A percentile compares a stretch with the other conserved stretches of the same genome.
phyloP scores from a whole-genome alignment of 1,140 invertebrate species.

The Bicyclus anynana region DNA sequence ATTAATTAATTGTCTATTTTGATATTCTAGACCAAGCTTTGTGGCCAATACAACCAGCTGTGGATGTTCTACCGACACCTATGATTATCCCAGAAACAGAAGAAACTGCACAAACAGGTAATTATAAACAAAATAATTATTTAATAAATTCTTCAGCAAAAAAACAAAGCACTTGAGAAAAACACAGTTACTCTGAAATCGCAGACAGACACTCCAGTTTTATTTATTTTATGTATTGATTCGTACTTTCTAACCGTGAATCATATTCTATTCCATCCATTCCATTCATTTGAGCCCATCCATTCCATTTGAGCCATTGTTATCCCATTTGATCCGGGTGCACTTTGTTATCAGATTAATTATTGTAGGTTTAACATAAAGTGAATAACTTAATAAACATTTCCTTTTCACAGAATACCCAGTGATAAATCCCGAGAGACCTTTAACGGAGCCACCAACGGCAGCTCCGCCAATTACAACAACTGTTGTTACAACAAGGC shows the following conservation, averaged over 20 bases:
- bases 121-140: neutral
- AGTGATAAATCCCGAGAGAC: conserved; percentile 1
- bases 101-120: conserved; percentile 10
- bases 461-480: conserved; percentile 17
- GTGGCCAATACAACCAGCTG: conserved; percentile 31
- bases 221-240: too few species aligned
- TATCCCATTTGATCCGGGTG: too few species aligned
- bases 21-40: conserved; percentile 30
- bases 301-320: too few species aligned
- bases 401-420: neutral
- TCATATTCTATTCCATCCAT: too few species aligned
- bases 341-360: too few species aligned
- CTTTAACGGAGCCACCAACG: conserved; percentile 6
- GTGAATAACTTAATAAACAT: neutral
- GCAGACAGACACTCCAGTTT: too few species aligned
- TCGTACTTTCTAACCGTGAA: too few species aligned
- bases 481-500: conserved; percentile 6
- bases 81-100: conserved; percentile 9
- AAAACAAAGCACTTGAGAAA: too few species aligned
- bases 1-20: neutral
- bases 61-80: conserved; percentile 40
- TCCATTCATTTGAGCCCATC: too few species aligned
- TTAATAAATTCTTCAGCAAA: too few species aligned
- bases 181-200: too few species aligned
- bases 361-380: neutral